These are phyloP conservation scores for Entomobrya multifasciata DNA, from an alignment of 2,888 invertebrate species.

Conservation along the genomic window DNA sequence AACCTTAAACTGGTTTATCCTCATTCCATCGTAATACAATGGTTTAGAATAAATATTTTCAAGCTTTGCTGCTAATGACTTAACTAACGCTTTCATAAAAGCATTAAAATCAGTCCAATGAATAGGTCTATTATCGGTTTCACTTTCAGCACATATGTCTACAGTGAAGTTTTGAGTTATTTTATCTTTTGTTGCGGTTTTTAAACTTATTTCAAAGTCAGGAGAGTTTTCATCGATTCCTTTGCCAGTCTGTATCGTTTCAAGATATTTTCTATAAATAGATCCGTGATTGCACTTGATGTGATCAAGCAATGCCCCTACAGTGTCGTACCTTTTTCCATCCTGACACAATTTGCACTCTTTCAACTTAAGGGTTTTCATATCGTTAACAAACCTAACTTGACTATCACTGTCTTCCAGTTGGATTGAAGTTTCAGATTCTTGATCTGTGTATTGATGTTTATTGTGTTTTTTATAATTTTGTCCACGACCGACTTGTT, in stretches of 20 bases:
- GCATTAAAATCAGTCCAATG: background rate
- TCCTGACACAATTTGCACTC: too few species aligned
- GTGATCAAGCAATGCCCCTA: background rate
- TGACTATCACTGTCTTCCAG: too few species aligned
- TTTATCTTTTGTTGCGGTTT: background rate
- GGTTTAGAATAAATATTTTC: background rate
- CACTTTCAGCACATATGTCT: too few species aligned
- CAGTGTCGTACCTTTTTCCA: too few species aligned
- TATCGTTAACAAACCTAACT: too few species aligned
- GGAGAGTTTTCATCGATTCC: background rate
- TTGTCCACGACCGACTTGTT: too few species aligned
- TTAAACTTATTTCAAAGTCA: background rate
- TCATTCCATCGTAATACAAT: background rate
- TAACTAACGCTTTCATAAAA: background rate
- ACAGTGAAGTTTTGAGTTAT: background rate
- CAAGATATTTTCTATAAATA: background rate
- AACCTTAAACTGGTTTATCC: background rate
- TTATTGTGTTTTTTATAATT: too few species aligned
- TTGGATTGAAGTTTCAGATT: too few species aligned
- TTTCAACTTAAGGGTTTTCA: too few species aligned
- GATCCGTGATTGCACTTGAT: background rate
- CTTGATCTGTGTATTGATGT: too few species aligned
- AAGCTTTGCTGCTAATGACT: background rate
- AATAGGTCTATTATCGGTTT: too few species aligned
- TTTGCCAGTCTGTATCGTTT: background rate